Evolutionary conservation across 2,113 vertebrate species (phyloP).

Genomic region (Vulpes lagopus): DNA sequence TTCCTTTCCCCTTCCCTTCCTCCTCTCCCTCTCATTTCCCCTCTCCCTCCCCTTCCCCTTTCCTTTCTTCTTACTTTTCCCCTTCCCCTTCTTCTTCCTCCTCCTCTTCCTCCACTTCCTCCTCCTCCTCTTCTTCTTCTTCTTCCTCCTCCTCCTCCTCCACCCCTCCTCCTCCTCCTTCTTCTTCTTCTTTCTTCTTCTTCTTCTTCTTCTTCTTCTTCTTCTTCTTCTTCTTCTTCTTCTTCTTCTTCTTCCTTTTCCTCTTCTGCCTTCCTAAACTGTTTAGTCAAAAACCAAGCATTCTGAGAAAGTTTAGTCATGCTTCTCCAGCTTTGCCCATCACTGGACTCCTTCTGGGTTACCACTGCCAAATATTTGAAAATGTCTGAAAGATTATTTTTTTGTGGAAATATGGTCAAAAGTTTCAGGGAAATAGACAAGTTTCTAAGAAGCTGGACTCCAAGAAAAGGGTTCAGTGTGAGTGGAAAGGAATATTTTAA

Average conservation of each 20-base stretch:
- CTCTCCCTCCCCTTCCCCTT: no score
- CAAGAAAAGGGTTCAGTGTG: slow-evolving; percentile 20
- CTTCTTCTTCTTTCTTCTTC: no score
- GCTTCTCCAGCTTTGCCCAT: slow-evolving; percentile 45
- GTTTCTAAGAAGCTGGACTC: slow-evolving; percentile 59
- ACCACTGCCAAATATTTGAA: slow-evolving; percentile 66
- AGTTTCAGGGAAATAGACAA: slow-evolving; percentile 63
- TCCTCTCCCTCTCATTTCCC: no score
- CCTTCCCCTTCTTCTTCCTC: accelerated
- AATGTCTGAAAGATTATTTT: slow-evolving; percentile 60
- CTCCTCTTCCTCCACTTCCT: accelerated
- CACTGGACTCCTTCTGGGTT: neutral
- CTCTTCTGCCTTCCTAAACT: neutral
- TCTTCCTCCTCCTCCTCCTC: no score
- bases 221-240: neutral
- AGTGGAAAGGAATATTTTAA: slow-evolving; percentile 62
- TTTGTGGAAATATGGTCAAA: slow-evolving; percentile 60
- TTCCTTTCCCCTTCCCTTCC: accelerated
- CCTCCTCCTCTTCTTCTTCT: accelerated
- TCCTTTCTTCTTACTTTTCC: no score
- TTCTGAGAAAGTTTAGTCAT: slow-evolving; percentile 69
- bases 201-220: neutral
- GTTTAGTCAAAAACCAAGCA: slow-evolving; percentile 33
- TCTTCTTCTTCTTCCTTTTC: neutral
- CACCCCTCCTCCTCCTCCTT: accelerated